Conservation (phyloP, 2,888 invertebrate species). For the Noctua comes region DNA sequence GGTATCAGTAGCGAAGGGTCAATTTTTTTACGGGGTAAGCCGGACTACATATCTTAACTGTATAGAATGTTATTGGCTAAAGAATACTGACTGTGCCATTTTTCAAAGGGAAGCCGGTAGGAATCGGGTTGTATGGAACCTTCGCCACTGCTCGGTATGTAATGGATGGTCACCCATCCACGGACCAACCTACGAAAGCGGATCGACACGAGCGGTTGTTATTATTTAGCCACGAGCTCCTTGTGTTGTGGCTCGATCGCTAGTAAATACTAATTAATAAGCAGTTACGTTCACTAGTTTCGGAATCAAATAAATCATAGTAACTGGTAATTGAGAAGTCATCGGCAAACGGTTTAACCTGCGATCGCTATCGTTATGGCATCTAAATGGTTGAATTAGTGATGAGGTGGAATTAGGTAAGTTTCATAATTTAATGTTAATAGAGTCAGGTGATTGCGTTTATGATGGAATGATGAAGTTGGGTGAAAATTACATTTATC, state of each 20-base stretch:
- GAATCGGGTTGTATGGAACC: no score
- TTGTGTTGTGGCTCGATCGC: constrained; percentile 46
- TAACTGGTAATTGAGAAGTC: constrained; percentile 51
- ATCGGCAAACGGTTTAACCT: constrained; percentile 51
- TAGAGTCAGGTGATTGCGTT: constrained; percentile 27
- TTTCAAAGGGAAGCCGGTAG: no score
- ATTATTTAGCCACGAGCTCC: neutral
- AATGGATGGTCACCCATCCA: neutral
- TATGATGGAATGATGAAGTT: neutral
- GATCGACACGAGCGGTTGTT: neutral
- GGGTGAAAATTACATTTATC: neutral
- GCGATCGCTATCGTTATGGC: constrained; percentile 34
- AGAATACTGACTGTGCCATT: no score
- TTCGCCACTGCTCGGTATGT: no score
- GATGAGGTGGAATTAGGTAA: constrained; percentile 13
- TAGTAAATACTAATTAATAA: constrained; percentile 78
- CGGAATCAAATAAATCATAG: constrained; percentile 75
- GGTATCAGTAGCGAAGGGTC: no score
- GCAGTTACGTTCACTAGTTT: constrained; percentile 71
- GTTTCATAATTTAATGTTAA: constrained; percentile 23
- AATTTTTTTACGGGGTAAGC: no score
- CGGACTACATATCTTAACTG: no score
- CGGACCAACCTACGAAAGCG: neutral
- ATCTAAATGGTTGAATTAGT: constrained; percentile 31
- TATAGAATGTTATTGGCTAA: no score